Base-by-base conservation (phyloP, 1,140 invertebrate species). In the Drosophila sproati region DNA sequence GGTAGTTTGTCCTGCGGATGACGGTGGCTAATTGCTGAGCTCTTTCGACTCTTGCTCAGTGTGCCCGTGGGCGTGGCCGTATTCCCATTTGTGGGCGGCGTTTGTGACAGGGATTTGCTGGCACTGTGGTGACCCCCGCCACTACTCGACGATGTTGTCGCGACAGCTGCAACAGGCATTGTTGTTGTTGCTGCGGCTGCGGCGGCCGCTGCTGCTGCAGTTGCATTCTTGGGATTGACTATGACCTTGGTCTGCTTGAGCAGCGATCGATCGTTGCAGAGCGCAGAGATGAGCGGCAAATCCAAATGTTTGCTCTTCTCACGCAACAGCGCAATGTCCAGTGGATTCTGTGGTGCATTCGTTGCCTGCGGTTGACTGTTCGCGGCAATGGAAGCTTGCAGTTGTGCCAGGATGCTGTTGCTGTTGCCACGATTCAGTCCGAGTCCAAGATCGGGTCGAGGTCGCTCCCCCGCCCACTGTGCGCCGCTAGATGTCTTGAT, bases 291-390 rank as follows among this genome's bases (percentile, higher is more conserved):
- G 34, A 98, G 93, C 10, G 97, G 97, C 82, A 98, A 93, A 93
- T 98, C 97, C 73, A 98, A 93, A 82, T 97, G 96, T 74, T 96
- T 95, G 93, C 96, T 97, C 93, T 97, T 97, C 92, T 98, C 97
- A 35, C 97, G 94, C 43, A 98, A 93, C 47, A 96, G 95, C 71
- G 95, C 95, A 69, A 97, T 97, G 89, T 97, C 96, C 77, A 97
- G 92, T 85, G 88, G 71, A 62, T 83, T 89, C 3, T 75, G 57
- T 48, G 71, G 80, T 5, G 67, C 55, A 31, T 59, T 72, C n/a
- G 69, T 48, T 2, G 89, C 78, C 59, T 91, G 90, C 29, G 55
- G n/a, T 43, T 62, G 55, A 43, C 60, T 66, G 52, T 56, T 72
- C 47, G 70, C 73, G 7, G 73, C 75, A 29, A 82, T 90, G 1